Base-by-base conservation (phyloP, 2,888 invertebrate species). In the Nomada flava region DNA sequence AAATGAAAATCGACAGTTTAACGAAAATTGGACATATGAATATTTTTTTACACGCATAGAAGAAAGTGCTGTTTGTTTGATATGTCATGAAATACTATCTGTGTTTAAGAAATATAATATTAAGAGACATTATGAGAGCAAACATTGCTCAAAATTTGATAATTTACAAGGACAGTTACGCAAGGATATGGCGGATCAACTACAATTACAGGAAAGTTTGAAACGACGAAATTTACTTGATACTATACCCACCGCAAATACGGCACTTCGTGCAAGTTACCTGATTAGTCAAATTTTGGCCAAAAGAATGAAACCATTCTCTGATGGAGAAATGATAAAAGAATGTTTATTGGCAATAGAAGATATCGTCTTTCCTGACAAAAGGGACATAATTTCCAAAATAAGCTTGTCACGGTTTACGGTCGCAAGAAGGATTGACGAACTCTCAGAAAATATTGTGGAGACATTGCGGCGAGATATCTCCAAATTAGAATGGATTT, bases 301-400 rank as follows among this genome's bases (percentile, higher is more conserved):
- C 1, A 55, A 55, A 20, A 55, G 23, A 1, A 23, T 55, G 23
- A 55, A 55, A 11, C 23, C 23, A 13, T 55, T 52, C n/a, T 26
- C 15, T 20, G 63, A 64, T 23, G 47, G 26, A 15, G 63, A 64
- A 47, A 47, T 47, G 26, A 26, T 64, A 23, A 64, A 64, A 23
- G 23, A 55, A 55, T 55, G 55, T 55, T 55, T 23, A 55, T 23
- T 23, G 23, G 23, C 23, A 47, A 26, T 20, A 64, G 26, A 23
- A 26, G 50, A 64, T 11, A 18, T 50, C 18, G 50, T 18, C 3
- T 26, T 50, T 44, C 20, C 26, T 26, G 15, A 50, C 11, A 29
- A 64, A 18, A 26, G 26, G 23, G 50, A 64, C 50, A 50, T 64
- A n/a, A 26, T 64, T 26, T 10, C 26, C 15, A 64, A n/a, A 64